These are phyloP conservation scores for Oenanthe oenanthe DNA, from an alignment of 2,113 vertebrate species.

Conservation along the genomic window DNA sequence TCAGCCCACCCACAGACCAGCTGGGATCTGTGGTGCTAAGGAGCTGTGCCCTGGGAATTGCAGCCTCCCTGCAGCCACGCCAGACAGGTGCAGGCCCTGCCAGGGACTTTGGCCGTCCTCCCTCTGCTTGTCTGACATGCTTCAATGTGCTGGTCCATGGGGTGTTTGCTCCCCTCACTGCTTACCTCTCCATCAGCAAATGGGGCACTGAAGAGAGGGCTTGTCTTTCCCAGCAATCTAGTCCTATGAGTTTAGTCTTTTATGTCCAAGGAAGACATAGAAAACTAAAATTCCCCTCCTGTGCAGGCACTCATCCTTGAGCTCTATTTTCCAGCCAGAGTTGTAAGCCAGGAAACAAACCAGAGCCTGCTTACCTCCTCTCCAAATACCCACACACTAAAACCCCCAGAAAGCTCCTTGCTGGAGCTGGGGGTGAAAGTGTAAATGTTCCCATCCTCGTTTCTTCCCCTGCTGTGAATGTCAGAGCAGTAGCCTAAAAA, in stretches of 20 bases:
- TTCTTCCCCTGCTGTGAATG: not conserved
- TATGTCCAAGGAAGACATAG: not conserved
- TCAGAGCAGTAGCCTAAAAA: not conserved
- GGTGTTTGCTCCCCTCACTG: not conserved
- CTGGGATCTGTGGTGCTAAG: not conserved
- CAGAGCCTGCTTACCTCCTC: not conserved
- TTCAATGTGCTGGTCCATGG: not conserved
- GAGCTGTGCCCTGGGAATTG: not conserved
- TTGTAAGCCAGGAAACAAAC: not conserved
- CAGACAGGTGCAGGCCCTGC: fast-evolving
- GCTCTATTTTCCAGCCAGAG: not conserved
- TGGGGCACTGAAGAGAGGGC: not conserved
- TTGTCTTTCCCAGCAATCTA: not conserved
- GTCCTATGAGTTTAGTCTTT: not conserved
- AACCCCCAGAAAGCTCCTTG: not conserved
- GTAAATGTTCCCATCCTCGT: not conserved
- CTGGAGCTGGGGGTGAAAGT: not conserved
- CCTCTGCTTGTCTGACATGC: not conserved
- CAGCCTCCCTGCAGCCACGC: not conserved
- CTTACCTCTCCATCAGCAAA: not conserved
- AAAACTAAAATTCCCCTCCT: not conserved
- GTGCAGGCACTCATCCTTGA: not conserved
- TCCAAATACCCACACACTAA: not conserved
- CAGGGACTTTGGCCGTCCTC: fast-evolving
- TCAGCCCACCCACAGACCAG: not conserved